A percentile compares a stretch with the other conserved stretches of the same genome.
Conservation (phyloP, 2,113 vertebrate species). For the Mus musculus region DNA sequence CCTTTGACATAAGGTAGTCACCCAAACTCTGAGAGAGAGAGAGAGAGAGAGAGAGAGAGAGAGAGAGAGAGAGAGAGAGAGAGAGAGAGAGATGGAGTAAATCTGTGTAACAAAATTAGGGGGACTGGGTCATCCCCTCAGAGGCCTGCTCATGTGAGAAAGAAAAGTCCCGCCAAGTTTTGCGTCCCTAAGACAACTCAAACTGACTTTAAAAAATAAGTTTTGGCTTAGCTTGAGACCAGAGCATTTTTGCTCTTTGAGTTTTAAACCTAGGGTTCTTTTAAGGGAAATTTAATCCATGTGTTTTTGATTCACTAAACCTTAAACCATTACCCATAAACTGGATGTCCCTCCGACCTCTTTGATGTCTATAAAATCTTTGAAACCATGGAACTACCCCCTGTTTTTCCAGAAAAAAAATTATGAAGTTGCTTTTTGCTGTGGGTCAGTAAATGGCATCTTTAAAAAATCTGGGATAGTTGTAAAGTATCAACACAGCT, state of each 20-base stretch:
- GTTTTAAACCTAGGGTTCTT: conserved; percentile 72
- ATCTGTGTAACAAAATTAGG: conserved; percentile 31
- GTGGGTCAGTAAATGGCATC: conserved; percentile 65
- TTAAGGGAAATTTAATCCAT: conserved; percentile 81
- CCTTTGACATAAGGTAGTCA: conserved; percentile 9
- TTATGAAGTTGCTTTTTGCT: conserved; percentile 68
- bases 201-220: conserved; percentile 67
- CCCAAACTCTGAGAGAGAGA: conserved; percentile 36
- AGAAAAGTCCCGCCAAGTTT: conserved; percentile 58
- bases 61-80: too few relatives aligned
- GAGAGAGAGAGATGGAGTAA: not conserved
- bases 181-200: conserved; percentile 48
- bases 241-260: conserved; percentile 69
- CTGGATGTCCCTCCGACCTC: conserved; percentile 69
- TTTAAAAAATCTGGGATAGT: conserved; percentile 56
- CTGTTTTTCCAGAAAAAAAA: conserved; percentile 74
- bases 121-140: conserved; percentile 23
- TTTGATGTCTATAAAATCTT: conserved; percentile 79
- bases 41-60: not conserved
- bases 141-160: conserved; percentile 51
- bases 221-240: conserved; percentile 54
- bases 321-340: conserved; percentile 77
- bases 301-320: conserved; percentile 80
- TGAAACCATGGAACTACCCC: conserved; percentile 65
- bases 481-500: conserved; percentile 8